These are phyloP conservation scores for Vombatus ursinus DNA, from an alignment of 2,113 vertebrate genomes.

Conservation along the genomic window DNA sequence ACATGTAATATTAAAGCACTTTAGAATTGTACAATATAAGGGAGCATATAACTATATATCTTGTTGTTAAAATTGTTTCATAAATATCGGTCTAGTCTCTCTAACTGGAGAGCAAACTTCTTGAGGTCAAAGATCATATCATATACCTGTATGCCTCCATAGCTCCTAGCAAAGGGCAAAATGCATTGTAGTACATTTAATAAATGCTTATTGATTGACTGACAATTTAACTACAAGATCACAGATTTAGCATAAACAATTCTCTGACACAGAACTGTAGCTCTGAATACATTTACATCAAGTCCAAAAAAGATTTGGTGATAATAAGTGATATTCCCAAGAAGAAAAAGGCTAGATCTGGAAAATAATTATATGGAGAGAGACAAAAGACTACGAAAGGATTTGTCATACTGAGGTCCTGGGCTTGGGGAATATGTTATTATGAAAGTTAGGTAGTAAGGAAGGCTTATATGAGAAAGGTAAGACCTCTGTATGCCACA, in stretches of 20 bases:
- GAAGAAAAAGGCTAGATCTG: background rate
- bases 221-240: background rate
- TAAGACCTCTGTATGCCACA: background rate
- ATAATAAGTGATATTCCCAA: background rate
- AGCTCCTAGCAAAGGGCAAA: background rate
- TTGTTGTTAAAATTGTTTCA: background rate
- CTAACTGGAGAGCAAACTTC: background rate
- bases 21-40: background rate
- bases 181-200: background rate
- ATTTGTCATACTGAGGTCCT: background rate
- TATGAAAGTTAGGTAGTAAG: background rate
- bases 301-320: background rate
- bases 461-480: background rate
- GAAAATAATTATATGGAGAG: background rate
- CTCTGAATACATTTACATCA: background rate
- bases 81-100: background rate
- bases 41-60: background rate
- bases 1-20: background rate
- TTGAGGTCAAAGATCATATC: background rate
- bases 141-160: conserved; percentile 1
- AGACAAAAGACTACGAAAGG: background rate
- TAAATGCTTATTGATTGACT: background rate
- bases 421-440: background rate
- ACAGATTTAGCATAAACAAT: background rate
- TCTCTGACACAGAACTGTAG: background rate